These are phyloP conservation scores for Piaya cayana DNA, from an alignment of 2,113 vertebrate species.

Conservation along the genomic window DNA sequence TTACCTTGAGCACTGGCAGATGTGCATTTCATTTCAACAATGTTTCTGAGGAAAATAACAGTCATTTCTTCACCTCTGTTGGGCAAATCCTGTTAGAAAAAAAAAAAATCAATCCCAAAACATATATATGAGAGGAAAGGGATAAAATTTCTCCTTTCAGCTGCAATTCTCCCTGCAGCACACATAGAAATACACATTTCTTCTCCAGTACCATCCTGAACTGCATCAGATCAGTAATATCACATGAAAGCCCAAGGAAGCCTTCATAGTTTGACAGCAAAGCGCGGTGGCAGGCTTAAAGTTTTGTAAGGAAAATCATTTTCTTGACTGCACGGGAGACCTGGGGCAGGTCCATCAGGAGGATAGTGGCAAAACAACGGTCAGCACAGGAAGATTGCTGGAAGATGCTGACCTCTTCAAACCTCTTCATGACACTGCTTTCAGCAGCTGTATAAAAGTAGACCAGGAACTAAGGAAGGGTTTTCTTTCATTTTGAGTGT, in stretches of 20 bases:
- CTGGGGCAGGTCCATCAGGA: not conserved
- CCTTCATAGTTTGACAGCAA: not conserved
- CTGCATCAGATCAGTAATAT: not conserved
- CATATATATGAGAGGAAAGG: not conserved
- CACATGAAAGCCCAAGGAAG: not conserved
- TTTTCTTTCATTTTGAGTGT: not conserved
- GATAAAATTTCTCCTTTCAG: not conserved
- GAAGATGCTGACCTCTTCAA: not conserved
- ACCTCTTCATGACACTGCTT: not conserved
- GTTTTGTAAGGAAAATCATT: not conserved
- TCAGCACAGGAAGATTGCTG: not conserved
- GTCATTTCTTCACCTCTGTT: not conserved
- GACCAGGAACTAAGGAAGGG: not conserved
- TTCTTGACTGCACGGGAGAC: not conserved
- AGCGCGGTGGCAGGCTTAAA: not conserved
- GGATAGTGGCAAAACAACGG: not conserved
- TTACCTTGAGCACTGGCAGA: conserved; percentile 33
- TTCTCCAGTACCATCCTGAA: not conserved
- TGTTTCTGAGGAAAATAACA: not conserved
- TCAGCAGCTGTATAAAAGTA: not conserved
- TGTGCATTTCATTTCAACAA: conserved; percentile 15
- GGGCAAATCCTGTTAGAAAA: not conserved
- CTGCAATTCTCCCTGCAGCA: not conserved
- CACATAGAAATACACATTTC: not conserved
- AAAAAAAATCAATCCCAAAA: not conserved